Evolutionary conservation across 2,797 vertebrate genomes (phyloP).

Genomic region (Lepilemur ruficaudatus): DNA sequence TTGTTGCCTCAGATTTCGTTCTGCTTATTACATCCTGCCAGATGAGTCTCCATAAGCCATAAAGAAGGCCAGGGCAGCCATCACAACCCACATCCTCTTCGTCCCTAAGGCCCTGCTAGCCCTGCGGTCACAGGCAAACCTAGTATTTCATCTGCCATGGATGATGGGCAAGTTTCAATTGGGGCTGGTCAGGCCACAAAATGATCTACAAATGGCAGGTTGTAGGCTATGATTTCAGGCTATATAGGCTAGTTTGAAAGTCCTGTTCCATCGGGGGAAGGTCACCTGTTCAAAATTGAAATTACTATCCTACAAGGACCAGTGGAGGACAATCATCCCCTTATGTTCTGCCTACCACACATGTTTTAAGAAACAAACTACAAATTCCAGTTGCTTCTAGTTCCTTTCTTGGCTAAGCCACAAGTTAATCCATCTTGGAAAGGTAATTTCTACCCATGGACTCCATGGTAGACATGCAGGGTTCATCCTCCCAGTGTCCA

Average conservation of each 20-base stretch:
- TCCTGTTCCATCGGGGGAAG: conserved; percentile 57
- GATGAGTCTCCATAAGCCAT: conserved; percentile 67
- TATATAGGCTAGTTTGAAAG: conserved; percentile 48
- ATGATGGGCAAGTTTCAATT: conserved; percentile 76
- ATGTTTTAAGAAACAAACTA: background rate
- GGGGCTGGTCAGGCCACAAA: conserved; percentile 69
- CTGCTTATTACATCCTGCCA: conserved; percentile 79
- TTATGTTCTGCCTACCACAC: background rate
- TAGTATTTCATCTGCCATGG: conserved; percentile 73
- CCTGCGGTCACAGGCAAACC: conserved; percentile 51
- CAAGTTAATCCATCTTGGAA: background rate
- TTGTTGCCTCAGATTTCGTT: conserved; percentile 76
- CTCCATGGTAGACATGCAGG: background rate
- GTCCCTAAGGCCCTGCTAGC: conserved; percentile 51
- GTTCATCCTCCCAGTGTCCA: background rate
- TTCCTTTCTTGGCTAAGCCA: conserved; percentile 11
- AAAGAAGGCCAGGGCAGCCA: conserved; percentile 53
- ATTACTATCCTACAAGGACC: conserved; percentile 61
- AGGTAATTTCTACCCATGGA: background rate
- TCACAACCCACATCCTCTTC: conserved; percentile 62
- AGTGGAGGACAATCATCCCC: background rate
- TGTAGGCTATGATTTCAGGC: conserved; percentile 77
- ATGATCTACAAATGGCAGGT: conserved; percentile 77
- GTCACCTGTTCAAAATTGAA: conserved; percentile 72
- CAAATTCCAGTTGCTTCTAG: background rate